phyloP scores from a whole-genome alignment of 2,113 vertebrate species.

The Nestor notabilis region DNA sequence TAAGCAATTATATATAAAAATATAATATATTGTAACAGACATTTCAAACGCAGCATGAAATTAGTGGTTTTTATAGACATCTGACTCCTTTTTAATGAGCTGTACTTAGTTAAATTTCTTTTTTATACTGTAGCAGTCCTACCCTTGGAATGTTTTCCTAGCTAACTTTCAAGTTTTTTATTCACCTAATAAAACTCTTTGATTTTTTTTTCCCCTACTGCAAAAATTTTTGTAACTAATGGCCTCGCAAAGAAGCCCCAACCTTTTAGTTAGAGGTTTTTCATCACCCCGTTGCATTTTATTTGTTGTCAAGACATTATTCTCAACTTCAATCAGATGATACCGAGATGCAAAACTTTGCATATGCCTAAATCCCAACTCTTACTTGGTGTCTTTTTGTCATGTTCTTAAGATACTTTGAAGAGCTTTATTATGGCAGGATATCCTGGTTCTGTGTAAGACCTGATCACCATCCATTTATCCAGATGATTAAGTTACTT shows the following conservation, averaged over 20 bases:
- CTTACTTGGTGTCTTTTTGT: not conserved
- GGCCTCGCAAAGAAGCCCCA: not conserved
- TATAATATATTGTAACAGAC: not conserved
- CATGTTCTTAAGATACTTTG: not conserved
- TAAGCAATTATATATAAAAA: not conserved
- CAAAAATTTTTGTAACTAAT: constrained; percentile 45
- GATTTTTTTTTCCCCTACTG: constrained; percentile 39
- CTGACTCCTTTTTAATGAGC: constrained; percentile 52
- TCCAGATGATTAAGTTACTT: not conserved
- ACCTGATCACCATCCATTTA: not conserved
- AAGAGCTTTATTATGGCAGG: not conserved
- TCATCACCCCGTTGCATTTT: constrained; percentile 20
- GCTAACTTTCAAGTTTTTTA: constrained; percentile 49
- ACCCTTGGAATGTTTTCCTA: constrained; percentile 61
- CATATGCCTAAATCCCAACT: not conserved
- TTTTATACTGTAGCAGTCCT: constrained; percentile 24
- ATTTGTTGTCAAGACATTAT: not conserved
- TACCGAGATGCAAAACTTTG: not conserved
- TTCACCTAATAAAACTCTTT: constrained; percentile 73
- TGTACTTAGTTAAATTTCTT: constrained; percentile 56
- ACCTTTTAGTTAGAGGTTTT: not conserved
- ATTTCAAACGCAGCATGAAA: constrained; percentile 40
- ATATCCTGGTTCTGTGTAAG: not conserved
- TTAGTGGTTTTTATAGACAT: constrained; percentile 49
- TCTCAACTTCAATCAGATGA: not conserved